A percentile compares a stretch with the other conserved stretches of the same genome.
These are phyloP conservation scores for Hylaeus anthracinus DNA, from an alignment of 1,140 invertebrate genomes.

Conservation along the genomic window DNA sequence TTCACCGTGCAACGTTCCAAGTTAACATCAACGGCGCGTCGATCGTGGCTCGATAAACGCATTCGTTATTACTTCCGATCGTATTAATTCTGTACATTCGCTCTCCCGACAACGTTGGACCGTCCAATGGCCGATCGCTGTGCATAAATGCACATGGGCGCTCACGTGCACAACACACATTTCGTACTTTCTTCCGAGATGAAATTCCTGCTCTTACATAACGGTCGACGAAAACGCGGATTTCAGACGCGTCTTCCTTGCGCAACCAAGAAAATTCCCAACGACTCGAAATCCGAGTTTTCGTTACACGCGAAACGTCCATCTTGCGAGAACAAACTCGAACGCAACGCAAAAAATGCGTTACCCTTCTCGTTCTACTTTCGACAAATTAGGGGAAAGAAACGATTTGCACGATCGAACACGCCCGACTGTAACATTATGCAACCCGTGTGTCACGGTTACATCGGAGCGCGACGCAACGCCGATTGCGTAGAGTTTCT, in stretches of 20 bases:
- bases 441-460: background rate
- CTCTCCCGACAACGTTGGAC: too few species aligned
- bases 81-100: too few species aligned
- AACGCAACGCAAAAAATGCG: too few species aligned
- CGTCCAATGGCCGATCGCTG: background rate
- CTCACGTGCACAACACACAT: background rate
- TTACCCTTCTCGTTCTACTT: background rate
- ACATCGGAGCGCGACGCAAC: background rate
- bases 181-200: background rate
- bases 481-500: background rate
- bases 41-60: too few species aligned
- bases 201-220: background rate
- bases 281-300: too few species aligned
- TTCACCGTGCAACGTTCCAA: too few species aligned
- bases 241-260: background rate
- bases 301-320: background rate
- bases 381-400: background rate
- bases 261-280: background rate
- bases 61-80: too few species aligned
- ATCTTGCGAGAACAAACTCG: background rate
- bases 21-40: background rate
- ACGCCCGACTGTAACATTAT: background rate
- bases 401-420: background rate
- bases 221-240: background rate
- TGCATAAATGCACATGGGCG: background rate